These are phyloP conservation scores for Danaus chrysippus DNA, from an alignment of 2,888 invertebrate species.

Conservation along the genomic window DNA sequence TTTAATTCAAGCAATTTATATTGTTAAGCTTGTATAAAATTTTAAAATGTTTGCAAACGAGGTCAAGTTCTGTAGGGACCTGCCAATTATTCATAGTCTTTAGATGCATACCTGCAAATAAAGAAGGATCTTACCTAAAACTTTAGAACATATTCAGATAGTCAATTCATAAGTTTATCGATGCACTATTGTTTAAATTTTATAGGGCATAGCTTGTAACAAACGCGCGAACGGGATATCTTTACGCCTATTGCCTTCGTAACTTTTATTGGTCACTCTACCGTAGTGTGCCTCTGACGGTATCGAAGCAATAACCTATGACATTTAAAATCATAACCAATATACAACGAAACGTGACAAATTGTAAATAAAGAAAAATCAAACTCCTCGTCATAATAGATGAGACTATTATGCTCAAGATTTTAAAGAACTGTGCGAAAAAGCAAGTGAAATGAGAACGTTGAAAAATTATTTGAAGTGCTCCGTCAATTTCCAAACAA, in stretches of 20 bases:
- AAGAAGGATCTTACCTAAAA: too few relatives aligned
- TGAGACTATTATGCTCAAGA: slow-evolving; percentile 4
- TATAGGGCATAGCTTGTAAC: slow-evolving; percentile 34
- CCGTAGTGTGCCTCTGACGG: slow-evolving; percentile 38
- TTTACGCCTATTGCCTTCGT: slow-evolving; percentile 50
- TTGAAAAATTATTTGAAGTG: slow-evolving; percentile 30
- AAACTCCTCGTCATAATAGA: not conserved
- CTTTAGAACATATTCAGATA: not conserved
- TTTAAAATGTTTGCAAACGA: too few relatives aligned
- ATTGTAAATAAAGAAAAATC: slow-evolving; percentile 15
- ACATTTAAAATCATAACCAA: slow-evolving; percentile 43
- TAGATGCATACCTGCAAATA: too few relatives aligned
- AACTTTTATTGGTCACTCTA: slow-evolving; percentile 49
- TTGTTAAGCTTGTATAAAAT: too few relatives aligned
- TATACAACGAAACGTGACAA: slow-evolving; percentile 24
- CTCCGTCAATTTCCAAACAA: slow-evolving; percentile 28
- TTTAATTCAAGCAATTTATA: too few relatives aligned
- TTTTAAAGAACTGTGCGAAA: slow-evolving; percentile 16
- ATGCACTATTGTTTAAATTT: slow-evolving; percentile 17
- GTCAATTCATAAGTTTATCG: slow-evolving; percentile 13
- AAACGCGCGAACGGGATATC: slow-evolving; percentile 42
- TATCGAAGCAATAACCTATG: slow-evolving; percentile 44
- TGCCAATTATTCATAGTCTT: too few relatives aligned
- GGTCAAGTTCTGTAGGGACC: too few relatives aligned
- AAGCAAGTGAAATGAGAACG: slow-evolving; percentile 21